Base-by-base conservation (phyloP, 2,888 invertebrate genomes). In the Netelia fuscicornis region DNA sequence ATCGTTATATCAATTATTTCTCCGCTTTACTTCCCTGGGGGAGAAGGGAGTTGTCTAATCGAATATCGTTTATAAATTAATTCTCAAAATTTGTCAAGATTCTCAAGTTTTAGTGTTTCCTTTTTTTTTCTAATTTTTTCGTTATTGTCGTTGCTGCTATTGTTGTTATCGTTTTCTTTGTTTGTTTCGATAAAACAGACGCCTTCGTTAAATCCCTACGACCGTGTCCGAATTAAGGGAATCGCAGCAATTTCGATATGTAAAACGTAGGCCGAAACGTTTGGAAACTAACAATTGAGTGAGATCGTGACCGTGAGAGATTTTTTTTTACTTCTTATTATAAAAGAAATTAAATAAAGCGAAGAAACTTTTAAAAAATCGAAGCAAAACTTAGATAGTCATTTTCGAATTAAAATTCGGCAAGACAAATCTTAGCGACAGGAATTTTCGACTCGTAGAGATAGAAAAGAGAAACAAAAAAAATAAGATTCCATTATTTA, bases 401-500 rank as follows among this genome's bases (percentile, higher is more conserved):
- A 37, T 70, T 20, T 78, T 60, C 23, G 42, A 30, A 60, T 23
- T 37, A 68, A 77, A 86, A 91, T 90, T 91, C 91, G 89, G 89
- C 90, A 90, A 88, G 90, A 88, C 87, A 89, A 90, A 89, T 91
- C 90, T 90, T 90, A 86, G 89, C 83, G 84, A 86, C 88, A 89
- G 88, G 37, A 90, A 90, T 84, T 64, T 91, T 93, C 89, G 89
- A 92, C 89, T 92, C 92, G 92, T 93, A 93, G 92, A 92, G 54
- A 67, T 5, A 44, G 42, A 30, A 13, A 67, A 54, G 64, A 65
- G n/a, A 56, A 17, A 58, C 17, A 42, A 25, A 67, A 71, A 52
- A 52, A 54, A 5, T 54, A n/a, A n/a, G 54, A 89, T 92, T 92
- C 91, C 92, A 91, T 93, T 93, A 93, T 90, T 92, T 92, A 92